phyloP scores from a whole-genome alignment of 2,888 invertebrate species.

The Thymelicus acteon region DNA sequence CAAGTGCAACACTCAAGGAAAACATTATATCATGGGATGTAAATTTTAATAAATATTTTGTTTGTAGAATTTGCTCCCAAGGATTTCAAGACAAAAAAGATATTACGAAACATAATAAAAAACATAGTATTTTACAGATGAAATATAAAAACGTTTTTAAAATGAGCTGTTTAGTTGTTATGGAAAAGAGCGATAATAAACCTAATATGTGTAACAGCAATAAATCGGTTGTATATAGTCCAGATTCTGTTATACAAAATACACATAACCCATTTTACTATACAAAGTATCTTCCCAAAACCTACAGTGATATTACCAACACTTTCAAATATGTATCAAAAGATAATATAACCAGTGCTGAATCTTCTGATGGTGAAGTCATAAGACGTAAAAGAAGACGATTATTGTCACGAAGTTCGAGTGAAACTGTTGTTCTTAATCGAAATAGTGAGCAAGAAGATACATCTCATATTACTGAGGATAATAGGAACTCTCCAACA shows the following conservation, averaged over 20 bases:
- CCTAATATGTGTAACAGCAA: constrained; percentile 59
- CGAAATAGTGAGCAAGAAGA: constrained; percentile 37
- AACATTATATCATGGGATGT: constrained; percentile 45
- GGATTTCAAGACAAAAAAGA: constrained; percentile 41
- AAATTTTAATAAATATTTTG: constrained; percentile 51
- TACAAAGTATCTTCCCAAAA: constrained; percentile 49
- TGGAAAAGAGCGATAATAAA: constrained; percentile 59
- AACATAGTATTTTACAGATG: constrained; percentile 42
- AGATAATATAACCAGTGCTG: constrained; percentile 29
- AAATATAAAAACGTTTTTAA: constrained; percentile 53
- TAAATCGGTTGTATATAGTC: constrained; percentile 56
- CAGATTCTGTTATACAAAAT: constrained; percentile 56
- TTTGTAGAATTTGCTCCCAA: constrained; percentile 56
- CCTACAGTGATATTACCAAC: background rate
- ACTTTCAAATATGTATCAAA: constrained; percentile 39
- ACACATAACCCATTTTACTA: constrained; percentile 52
- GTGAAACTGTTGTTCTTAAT: constrained; percentile 51
- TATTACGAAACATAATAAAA: constrained; percentile 46
- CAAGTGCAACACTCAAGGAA: background rate
- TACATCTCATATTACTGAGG: constrained; percentile 23
- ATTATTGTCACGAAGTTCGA: constrained; percentile 55
- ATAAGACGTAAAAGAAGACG: constrained; percentile 45
- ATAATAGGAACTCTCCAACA: constrained; percentile 20
- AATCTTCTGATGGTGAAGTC: constrained; percentile 47
- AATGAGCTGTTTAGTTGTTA: constrained; percentile 53